Evolutionary conservation across 2,888 invertebrate genomes (phyloP).

Genomic region (Aplocera efformata): DNA sequence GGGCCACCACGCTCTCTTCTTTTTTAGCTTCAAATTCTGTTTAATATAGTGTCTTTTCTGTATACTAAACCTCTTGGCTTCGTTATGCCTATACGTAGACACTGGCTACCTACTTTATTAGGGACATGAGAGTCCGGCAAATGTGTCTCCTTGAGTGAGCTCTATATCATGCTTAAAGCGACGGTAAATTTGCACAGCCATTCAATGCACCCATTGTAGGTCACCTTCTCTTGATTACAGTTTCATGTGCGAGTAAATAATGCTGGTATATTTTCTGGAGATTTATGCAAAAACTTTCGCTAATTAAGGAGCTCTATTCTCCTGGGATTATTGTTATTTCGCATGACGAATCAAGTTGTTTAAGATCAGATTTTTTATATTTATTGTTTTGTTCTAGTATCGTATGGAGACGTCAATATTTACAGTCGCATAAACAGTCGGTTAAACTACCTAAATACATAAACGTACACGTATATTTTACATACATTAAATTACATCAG

Average conservation of each 20-base stretch:
- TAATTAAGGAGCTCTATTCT: slow-evolving; percentile 1
- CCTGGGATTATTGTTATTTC: too few relatives aligned
- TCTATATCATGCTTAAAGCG: slow-evolving; percentile 40
- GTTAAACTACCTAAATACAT: too few relatives aligned
- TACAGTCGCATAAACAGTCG: too few relatives aligned
- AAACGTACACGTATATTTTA: too few relatives aligned
- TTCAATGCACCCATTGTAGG: slow-evolving; percentile 41
- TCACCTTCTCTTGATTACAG: slow-evolving; percentile 15
- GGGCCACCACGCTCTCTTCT: too few relatives aligned
- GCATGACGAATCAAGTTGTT: too few relatives aligned
- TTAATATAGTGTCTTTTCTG: neutral
- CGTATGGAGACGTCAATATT: too few relatives aligned
- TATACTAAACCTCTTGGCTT: slow-evolving; percentile 1
- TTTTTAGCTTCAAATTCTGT: too few relatives aligned
- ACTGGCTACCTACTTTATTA: slow-evolving; percentile 29
- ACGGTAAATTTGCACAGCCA: slow-evolving; percentile 49
- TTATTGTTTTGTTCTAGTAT: too few relatives aligned
- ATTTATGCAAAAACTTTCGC: slow-evolving; percentile 5
- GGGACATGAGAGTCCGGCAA: slow-evolving; percentile 23
- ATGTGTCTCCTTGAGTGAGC: slow-evolving; percentile 32
- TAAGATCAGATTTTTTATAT: too few relatives aligned
- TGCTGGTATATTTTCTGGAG: neutral
- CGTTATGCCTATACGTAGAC: slow-evolving; percentile 15
- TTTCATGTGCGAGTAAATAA: slow-evolving; percentile 8
- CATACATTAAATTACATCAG: too few relatives aligned